Evolutionary conservation across 2,113 vertebrate genomes (phyloP), one percentile per base, ranked within the genome.

Genomic region (Gulo gulo): DNA sequence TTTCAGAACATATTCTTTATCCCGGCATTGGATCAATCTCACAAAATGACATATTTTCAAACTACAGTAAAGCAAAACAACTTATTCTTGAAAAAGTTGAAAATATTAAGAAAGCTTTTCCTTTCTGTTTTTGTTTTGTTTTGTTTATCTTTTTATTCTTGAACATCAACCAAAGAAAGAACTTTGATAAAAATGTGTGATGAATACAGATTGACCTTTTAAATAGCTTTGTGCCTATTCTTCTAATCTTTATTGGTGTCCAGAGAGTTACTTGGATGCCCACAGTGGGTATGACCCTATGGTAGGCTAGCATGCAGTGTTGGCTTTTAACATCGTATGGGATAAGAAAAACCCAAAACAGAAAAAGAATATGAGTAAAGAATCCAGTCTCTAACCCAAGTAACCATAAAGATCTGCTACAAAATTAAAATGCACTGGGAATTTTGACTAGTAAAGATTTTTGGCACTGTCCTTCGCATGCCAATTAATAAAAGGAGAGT

Each of bases 1-100:
- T 99, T 98, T 99, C 97, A 98, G 98, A 98, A 98, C 98, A 98
- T 98, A 99, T 99, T 99, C 98, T 98, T 99, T 98, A 98, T 98
- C 98, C 98, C 78, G 98, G 93, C 95, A 98, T 98, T 98, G 98
- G 98, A 99, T 98, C 98, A 98, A 98, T 99, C 97, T 98, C 65
- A 0, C 96, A 98, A 98, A 98, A 97, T 31, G 95, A 98, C 98
- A 98, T 97, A 98, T 98, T 98, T 98, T 98, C 97, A 98, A 98
- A 98, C 8, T 93, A 98, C 98, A 98, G 95, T 96, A 97, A 98
- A 98, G 97, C 91, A 98, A 98, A 98, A 98, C 95, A 98, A 97
- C 21, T 3, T 98, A 96, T 95, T 96, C 42, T 94, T 91, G 87
- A 98, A 98, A 98, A 98, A 98, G 94, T 97, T 97, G 83, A 90